Base-by-base conservation (phyloP, 2,113 vertebrate genomes). In the Cheirogaleus medius region DNA sequence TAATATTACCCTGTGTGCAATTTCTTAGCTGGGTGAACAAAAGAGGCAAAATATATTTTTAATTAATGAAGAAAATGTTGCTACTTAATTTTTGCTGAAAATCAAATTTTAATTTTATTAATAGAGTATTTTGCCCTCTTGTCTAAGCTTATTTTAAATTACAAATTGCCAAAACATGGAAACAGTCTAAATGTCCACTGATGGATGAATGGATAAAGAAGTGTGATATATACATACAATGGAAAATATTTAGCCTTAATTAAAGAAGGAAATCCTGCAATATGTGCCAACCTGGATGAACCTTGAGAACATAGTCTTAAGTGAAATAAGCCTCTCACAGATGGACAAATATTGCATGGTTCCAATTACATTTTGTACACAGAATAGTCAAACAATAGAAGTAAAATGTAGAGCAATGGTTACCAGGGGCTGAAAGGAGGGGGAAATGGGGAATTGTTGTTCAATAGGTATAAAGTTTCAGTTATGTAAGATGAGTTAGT, bases 81-180 rank as follows among this genome's bases (percentile, higher is more conserved):
- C 11, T 73, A 74, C 78, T 84, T 42, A 89, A n/a, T 58, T 32
- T 88, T 90, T 37, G n/a, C 64, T 77, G 32, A 94, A 92, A 86
- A 93, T 84, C 37, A 92, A 87, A 68, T 95, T 97, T 97, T 80
- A 95, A 32, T 63, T 89, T 90, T 56, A 37, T 60, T 77, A n/a
- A n/a, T 10, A 32, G 39, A 73, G 47, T n/a, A 32, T 42, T 85
- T 88, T 82, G 7, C 17, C 9, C 23, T 58, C 47, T 78, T 96
- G 58, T 32, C 52, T 84, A 80, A 60, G 2, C 86, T 87, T 88
- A 27, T 60, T 93, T 93, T 76, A 77, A 88, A 66, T 92, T 74
- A 74, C 37, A n/a, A 92, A 64, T 64, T 32, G 2, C 25, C 54
- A 25, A 23, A 6, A 39, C 18, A 0, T 73, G 6, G 9, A 91